Evolutionary conservation across 2,113 vertebrate species (phyloP).

Genomic region (Dryoscopus gambensis): DNA sequence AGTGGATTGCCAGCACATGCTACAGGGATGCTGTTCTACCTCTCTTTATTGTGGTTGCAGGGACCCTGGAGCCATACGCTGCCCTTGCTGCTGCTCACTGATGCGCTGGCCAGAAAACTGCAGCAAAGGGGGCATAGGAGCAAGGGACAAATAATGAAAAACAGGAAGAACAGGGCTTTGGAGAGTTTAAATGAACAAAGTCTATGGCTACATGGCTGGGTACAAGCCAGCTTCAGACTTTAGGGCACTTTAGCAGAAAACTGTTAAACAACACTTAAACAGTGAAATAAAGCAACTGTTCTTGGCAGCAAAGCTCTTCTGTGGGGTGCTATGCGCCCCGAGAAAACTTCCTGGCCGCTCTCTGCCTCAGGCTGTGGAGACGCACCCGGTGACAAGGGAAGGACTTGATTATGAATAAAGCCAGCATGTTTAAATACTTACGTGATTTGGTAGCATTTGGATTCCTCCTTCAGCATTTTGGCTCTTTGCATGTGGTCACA

Average conservation of each 20-base stretch:
- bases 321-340: background rate
- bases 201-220: background rate
- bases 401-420: background rate
- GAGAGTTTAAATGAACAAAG: background rate
- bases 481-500: background rate
- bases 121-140: background rate
- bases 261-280: background rate
- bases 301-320: background rate
- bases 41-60: background rate
- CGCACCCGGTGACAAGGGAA: accelerated
- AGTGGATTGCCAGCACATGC: accelerated
- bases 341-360: background rate
- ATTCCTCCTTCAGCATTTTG: background rate
- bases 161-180: background rate
- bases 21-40: background rate
- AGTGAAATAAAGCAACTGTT: background rate
- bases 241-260: background rate
- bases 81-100: background rate
- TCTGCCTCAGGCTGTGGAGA: background rate
- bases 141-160: background rate
- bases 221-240: background rate
- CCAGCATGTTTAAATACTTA: background rate
- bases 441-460: background rate
- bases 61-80: background rate
- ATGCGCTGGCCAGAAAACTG: background rate